These are phyloP conservation scores for Alviniconcha strummeri DNA, from an alignment of 2,888 invertebrate species.

Conservation along the genomic window DNA sequence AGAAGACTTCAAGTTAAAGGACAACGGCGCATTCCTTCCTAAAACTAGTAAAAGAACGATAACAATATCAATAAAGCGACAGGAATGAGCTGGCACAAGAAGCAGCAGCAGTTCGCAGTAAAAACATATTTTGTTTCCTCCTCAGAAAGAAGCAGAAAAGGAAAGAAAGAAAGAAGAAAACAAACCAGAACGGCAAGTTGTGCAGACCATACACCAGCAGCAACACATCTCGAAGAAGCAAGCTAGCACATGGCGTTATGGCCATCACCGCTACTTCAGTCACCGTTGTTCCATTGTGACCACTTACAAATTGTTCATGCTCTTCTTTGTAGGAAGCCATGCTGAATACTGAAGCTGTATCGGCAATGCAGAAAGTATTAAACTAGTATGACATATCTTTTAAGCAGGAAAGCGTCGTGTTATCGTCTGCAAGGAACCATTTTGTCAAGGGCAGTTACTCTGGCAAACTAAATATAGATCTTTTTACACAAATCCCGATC, in stretches of 20 bases:
- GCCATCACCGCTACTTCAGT: conserved; percentile 46
- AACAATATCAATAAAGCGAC: too few relatives aligned
- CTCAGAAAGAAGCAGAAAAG: too few relatives aligned
- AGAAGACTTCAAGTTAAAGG: too few relatives aligned
- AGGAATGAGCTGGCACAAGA: too few relatives aligned
- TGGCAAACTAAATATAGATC: neutral
- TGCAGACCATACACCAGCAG: conserved; percentile 26
- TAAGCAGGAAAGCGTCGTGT: neutral
- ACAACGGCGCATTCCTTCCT: too few relatives aligned
- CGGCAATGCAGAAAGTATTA: neutral
- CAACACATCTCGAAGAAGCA: conserved; percentile 46
- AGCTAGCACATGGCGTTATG: conserved; percentile 40
- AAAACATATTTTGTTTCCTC: too few relatives aligned
- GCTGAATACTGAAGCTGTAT: neutral
- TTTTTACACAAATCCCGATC: too few relatives aligned
- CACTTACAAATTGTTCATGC: conserved; percentile 59
- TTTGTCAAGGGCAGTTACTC: conserved; percentile 7
- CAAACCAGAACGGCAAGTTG: conserved; percentile 23
- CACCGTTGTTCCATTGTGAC: conserved; percentile 52
- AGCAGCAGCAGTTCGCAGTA: too few relatives aligned
- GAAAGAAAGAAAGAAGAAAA: neutral
- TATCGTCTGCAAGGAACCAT: conserved; percentile 12
- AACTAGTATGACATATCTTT: neutral
- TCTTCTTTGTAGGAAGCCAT: conserved; percentile 48
- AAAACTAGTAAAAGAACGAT: too few relatives aligned